A percentile compares a stretch with the other conserved stretches of the same genome.
phyloP scores from a whole-genome alignment of 2,797 vertebrate species.

The Gymnothorax javanicus region DNA sequence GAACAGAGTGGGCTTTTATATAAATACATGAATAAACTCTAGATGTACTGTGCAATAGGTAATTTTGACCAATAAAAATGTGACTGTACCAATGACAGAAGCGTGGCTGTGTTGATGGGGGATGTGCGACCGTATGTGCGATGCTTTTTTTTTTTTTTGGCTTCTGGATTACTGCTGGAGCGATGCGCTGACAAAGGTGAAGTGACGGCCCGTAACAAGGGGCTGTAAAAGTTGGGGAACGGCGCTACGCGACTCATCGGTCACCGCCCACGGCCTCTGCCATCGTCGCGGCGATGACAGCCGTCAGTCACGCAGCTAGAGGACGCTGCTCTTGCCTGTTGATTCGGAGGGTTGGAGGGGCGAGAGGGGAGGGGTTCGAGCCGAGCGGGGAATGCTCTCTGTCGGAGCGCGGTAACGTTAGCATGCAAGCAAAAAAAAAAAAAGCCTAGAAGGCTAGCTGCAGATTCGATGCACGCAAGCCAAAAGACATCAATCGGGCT shows the following conservation, averaged over 20 bases:
- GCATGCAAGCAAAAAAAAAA: not conserved
- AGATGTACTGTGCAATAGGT: conserved; percentile 64
- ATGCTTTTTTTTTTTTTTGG: not conserved
- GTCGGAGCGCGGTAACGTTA: not conserved
- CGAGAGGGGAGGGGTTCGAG: not conserved
- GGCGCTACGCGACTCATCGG: not conserved
- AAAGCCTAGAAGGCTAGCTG: not conserved
- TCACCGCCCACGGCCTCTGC: not conserved
- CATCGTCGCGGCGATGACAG: not conserved
- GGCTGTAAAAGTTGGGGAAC: conserved; percentile 2
- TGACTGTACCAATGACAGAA: conserved; percentile 49
- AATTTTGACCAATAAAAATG: conserved; percentile 65
- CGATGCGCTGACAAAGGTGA: not conserved
- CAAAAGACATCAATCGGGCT: not conserved
- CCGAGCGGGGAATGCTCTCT: not conserved
- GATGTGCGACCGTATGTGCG: not conserved
- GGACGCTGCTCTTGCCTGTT: not conserved
- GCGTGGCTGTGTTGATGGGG: conserved; percentile 27
- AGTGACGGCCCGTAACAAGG: not conserved
- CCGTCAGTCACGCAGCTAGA: not conserved
- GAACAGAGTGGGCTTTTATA: conserved; percentile 49
- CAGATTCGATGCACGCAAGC: not conserved
- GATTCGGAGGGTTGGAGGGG: not conserved
- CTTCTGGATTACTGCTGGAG: not conserved
- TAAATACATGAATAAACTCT: conserved; percentile 59